phyloP scores from a whole-genome alignment of 2,113 vertebrate genomes.

The cattle (Bos taurus) region DNA sequence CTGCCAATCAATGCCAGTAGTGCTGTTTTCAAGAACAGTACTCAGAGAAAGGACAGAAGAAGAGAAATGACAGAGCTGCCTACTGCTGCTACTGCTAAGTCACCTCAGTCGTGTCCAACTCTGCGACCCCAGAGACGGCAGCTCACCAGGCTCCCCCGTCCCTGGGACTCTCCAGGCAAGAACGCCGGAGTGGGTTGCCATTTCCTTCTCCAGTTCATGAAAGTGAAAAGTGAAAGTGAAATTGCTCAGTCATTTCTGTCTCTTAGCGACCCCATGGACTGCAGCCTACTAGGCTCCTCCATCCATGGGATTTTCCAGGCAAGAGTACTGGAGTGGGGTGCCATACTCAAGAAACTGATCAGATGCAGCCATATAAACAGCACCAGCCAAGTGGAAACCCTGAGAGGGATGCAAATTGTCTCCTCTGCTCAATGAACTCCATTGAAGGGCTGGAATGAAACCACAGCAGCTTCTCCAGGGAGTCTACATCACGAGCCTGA shows the following conservation, averaged over 20 bases:
- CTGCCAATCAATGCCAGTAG: conserved; percentile 78
- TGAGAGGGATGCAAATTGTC: conserved; percentile 86
- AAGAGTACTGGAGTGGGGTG: too few species aligned
- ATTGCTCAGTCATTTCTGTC: too few species aligned
- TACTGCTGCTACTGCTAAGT: background rate
- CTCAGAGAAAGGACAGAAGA: conserved; percentile 60
- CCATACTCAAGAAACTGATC: background rate
- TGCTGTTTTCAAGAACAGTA: background rate
- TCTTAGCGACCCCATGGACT: too few species aligned
- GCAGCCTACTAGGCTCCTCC: too few species aligned
- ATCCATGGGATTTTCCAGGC: too few species aligned
- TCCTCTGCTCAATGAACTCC: conserved; percentile 86
- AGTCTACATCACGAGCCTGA: conserved; percentile 87
- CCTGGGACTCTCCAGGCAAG: too few species aligned
- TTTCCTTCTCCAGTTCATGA: too few species aligned
- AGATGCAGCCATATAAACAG: background rate
- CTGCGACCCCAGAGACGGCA: too few species aligned
- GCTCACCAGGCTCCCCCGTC: too few species aligned
- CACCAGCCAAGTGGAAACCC: conserved; percentile 79
- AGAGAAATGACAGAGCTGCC: conserved; percentile 78
- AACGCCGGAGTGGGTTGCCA: too few species aligned
- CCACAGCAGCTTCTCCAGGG: conserved; percentile 83
- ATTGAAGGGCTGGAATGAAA: conserved; percentile 90
- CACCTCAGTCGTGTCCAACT: too few species aligned
- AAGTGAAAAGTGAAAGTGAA: too few species aligned